Evolutionary conservation across 2,888 invertebrate genomes (phyloP).

Genomic region (Entomobrya multifasciata): DNA sequence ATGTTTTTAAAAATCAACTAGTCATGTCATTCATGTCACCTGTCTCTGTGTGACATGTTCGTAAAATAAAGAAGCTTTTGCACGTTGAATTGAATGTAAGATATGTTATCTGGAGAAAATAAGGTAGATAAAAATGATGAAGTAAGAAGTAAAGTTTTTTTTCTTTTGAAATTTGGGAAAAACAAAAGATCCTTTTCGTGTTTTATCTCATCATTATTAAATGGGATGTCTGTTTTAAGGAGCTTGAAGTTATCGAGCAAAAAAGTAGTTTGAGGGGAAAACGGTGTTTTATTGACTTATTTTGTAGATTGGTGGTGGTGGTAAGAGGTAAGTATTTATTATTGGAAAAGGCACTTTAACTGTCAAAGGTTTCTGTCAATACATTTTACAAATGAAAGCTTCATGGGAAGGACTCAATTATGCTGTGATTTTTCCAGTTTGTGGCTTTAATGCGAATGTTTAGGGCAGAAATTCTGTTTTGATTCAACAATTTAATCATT

Average conservation of each 20-base stretch:
- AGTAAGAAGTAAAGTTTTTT: neutral
- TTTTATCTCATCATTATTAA: constrained; percentile 47
- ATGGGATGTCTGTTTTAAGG: neutral
- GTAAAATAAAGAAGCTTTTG: neutral
- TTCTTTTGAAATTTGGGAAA: neutral
- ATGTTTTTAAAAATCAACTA: neutral
- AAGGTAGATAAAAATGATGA: neutral
- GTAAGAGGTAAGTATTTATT: constrained; percentile 20
- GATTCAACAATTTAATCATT: no score
- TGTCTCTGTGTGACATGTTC: neutral
- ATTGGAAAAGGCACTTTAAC: constrained; percentile 50
- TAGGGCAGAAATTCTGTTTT: no score
- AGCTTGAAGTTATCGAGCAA: no score
- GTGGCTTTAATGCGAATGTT: no score
- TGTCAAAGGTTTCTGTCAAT: constrained; percentile 32
- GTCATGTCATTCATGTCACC: constrained; percentile 25
- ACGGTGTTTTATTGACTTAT: neutral
- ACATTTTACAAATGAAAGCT: no score
- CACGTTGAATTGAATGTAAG: neutral
- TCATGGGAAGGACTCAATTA: no score
- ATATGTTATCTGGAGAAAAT: neutral
- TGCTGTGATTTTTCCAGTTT: no score
- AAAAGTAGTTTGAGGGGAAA: neutral
- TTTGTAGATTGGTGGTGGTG: neutral
- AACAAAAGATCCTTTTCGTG: constrained; percentile 37